phyloP scores from a whole-genome alignment of 2,888 invertebrate species.

The Seira sanloemensis region DNA sequence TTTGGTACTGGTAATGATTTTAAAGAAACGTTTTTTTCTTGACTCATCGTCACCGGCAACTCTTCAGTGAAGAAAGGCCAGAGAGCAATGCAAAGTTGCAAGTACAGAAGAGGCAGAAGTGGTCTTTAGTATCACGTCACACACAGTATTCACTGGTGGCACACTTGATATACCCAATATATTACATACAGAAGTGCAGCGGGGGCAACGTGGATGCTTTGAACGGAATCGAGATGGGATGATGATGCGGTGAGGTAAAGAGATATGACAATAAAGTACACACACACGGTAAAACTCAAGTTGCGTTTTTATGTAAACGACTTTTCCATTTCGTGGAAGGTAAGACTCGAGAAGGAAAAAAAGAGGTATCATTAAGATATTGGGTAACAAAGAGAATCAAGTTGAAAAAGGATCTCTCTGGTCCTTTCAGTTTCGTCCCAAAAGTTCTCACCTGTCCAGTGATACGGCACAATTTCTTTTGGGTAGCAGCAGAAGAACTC shows the following conservation, averaged over 20 bases:
- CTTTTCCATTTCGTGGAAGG: slow-evolving; percentile 34
- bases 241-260: slow-evolving; percentile 47
- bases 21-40: no score
- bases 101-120: no score
- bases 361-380: slow-evolving; percentile 12
- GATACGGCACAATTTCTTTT: not conserved
- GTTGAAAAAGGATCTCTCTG: slow-evolving; percentile 5
- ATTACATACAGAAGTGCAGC: no score
- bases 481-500: not conserved
- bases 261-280: slow-evolving; percentile 54
- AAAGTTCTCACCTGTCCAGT: not conserved
- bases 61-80: no score
- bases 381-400: slow-evolving; percentile 23
- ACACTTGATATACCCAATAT: no score
- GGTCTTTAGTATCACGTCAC: no score
- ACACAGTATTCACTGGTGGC: no score
- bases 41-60: no score
- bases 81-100: no score
- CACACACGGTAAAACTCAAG: no score
- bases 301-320: slow-evolving; percentile 22
- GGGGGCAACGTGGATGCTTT: no score
- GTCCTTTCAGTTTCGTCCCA: slow-evolving; percentile 18
- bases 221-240: slow-evolving; percentile 15
- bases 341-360: not conserved
- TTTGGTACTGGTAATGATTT: no score